Evolutionary conservation across 2,113 vertebrate species (phyloP).

Genomic region (Cynopterus brachyotis): DNA sequence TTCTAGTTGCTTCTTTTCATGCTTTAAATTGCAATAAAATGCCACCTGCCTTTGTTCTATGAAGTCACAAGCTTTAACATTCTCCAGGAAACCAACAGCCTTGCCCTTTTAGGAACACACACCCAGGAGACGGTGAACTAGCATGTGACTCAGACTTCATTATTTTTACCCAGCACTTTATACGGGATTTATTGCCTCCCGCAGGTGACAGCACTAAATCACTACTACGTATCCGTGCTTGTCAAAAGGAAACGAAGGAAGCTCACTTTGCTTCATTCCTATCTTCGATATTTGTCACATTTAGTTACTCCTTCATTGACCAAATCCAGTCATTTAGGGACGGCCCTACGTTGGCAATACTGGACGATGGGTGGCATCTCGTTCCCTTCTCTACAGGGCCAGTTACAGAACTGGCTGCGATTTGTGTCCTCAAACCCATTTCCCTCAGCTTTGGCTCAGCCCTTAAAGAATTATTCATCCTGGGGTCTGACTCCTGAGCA

Average conservation of each 20-base stretch:
- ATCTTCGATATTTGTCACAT: background rate
- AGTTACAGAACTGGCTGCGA: background rate
- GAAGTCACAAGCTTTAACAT: background rate
- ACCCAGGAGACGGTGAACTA: background rate
- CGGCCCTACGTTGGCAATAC: background rate
- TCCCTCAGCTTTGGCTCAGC: background rate
- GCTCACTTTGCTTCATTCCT: background rate
- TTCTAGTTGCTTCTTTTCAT: background rate
- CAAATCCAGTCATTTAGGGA: background rate
- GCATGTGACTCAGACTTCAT: background rate
- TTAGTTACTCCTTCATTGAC: background rate
- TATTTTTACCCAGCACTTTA: background rate
- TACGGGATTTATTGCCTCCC: background rate
- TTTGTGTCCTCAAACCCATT: background rate
- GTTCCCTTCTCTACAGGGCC: background rate
- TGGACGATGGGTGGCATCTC: background rate
- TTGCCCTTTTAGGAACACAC: background rate
- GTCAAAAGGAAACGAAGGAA: background rate
- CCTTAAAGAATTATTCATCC: background rate
- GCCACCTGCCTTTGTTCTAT: background rate
- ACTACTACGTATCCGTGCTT: background rate
- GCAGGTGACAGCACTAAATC: background rate
- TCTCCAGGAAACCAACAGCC: background rate
- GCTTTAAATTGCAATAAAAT: background rate
- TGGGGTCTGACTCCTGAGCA: background rate